Evolutionary conservation across 53 echinoderm and acorn worm genomes (phyloP).

Genomic region (Patiria pectinifera): DNA sequence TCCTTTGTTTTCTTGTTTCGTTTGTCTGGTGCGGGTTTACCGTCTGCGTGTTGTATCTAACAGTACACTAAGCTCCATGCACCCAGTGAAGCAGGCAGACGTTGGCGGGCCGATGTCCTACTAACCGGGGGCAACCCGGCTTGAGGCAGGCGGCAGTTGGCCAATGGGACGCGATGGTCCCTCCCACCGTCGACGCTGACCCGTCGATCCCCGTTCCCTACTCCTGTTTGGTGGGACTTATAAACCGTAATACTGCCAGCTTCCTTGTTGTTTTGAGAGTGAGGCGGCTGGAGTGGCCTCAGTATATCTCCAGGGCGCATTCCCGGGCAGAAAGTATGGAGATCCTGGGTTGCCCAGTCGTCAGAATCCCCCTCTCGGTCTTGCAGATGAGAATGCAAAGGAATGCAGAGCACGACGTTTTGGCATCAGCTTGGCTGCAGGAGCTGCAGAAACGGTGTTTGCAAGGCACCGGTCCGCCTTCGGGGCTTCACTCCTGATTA

Average conservation of each 20-base stretch:
- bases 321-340: conserved; percentile 64
- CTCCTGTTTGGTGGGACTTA: conserved; percentile 40
- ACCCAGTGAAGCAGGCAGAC: conserved; percentile 63
- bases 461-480: conserved; percentile 51
- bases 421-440: conserved; percentile 71
- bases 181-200: neutral
- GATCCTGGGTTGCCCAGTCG: conserved; percentile 66
- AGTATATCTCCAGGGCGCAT: conserved; percentile 4
- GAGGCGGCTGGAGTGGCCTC: conserved; percentile 35
- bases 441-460: conserved; percentile 67
- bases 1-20: no score
- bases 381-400: conserved; percentile 66
- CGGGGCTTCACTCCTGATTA: conserved; percentile 58
- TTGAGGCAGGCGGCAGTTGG: neutral
- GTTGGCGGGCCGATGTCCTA: conserved; percentile 57
- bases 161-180: no score
- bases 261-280: conserved; percentile 31
- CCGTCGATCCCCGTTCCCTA: conserved; percentile 52
- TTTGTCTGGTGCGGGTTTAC: no score
- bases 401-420: conserved; percentile 69
- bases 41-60: conserved; percentile 17
- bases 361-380: conserved; percentile 72
- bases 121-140: conserved; percentile 67
- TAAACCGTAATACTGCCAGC: conserved; percentile 14
- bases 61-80: conserved; percentile 48